phyloP scores from a whole-genome alignment of 2,797 vertebrate genomes.

The Sebastes cheni region DNA sequence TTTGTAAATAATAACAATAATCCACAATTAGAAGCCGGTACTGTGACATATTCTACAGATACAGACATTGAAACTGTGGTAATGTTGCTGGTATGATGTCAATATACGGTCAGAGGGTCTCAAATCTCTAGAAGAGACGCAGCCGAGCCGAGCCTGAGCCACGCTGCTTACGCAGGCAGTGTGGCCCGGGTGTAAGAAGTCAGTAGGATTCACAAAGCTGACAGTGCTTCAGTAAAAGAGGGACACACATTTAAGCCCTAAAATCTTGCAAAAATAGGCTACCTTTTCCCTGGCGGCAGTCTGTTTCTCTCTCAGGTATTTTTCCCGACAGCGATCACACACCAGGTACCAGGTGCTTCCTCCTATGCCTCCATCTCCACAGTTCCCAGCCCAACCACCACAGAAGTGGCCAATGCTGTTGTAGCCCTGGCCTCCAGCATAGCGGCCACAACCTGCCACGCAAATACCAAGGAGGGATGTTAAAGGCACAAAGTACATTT shows the following conservation, averaged over 20 bases:
- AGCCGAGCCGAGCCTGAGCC: no score
- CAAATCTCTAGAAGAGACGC: no score
- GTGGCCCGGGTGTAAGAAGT: background rate
- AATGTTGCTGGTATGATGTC: no score
- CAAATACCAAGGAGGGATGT: background rate
- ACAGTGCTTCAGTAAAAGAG: background rate
- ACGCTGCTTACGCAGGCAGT: accelerated
- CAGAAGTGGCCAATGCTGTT: conserved; percentile 99
- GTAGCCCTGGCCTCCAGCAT: conserved; percentile 97
- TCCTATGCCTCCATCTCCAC: conserved; percentile 97
- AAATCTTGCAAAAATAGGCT: background rate
- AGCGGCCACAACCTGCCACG: conserved; percentile 93
- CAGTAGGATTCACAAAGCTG: background rate
- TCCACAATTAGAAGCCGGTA: no score
- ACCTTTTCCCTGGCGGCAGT: conserved; percentile 98
- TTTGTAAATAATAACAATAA: no score
- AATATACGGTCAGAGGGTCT: no score
- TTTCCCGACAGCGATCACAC: conserved; percentile 97
- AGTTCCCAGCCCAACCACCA: conserved; percentile 98
- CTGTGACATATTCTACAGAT: no score
- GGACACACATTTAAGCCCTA: background rate
- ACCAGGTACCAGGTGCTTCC: conserved; percentile 99
- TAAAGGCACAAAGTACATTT: background rate
- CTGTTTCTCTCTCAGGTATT: conserved; percentile 98
- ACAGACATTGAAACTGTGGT: no score